Evolutionary conservation across 2,888 invertebrate genomes (phyloP).

Genomic region (Spilosoma lubricipeda): DNA sequence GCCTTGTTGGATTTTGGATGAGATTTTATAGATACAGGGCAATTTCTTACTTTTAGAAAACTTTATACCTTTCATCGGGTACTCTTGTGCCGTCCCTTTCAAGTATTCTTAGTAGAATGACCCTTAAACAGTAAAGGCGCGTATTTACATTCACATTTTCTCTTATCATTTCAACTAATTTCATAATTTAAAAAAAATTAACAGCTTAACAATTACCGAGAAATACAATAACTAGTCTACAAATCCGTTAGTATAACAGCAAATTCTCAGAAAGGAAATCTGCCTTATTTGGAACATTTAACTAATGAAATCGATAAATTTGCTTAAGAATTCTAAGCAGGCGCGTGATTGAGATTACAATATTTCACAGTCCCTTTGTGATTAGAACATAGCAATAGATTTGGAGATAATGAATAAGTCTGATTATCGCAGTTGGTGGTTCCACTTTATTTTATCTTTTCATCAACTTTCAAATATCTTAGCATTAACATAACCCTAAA

Average conservation of each 20-base stretch:
- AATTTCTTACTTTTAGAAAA: background rate
- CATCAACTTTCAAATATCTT: background rate
- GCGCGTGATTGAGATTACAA: constrained; percentile 18
- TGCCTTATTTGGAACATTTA: background rate
- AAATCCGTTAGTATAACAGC: constrained; percentile 2
- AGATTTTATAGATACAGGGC: background rate
- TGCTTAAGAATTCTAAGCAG: constrained; percentile 16
- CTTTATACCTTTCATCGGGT: background rate
- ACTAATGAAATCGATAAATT: constrained; percentile 12
- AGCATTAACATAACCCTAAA: background rate
- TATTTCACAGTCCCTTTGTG: constrained; percentile 21
- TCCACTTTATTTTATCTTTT: background rate
- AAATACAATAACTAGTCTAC: background rate
- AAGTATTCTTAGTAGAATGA: no score
- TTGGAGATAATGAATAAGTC: constrained; percentile 34
- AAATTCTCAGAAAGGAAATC: background rate
- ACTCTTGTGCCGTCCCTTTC: no score
- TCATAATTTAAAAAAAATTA: no score
- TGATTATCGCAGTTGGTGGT: constrained; percentile 25
- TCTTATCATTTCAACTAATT: background rate
- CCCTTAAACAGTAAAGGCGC: no score
- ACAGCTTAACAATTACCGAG: background rate
- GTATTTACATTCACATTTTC: no score
- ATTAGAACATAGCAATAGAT: constrained; percentile 11
- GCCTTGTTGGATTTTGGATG: background rate